Conservation (phyloP, 2,797 vertebrate species). For the Bovichtus diacanthus region DNA sequence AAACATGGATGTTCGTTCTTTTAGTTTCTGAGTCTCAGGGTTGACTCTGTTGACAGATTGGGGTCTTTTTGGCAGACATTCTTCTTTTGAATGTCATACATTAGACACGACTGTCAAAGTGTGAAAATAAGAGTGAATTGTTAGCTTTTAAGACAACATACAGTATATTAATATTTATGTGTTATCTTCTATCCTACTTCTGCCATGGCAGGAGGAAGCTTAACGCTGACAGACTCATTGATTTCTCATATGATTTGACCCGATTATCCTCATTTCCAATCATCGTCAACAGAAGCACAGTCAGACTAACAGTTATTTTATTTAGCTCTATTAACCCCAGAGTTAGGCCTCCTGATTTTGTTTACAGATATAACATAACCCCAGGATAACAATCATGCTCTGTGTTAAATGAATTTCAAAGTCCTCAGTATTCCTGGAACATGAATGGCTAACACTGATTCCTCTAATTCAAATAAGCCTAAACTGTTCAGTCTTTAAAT, state of each 20-base stretch:
- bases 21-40: neutral
- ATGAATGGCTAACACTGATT: neutral
- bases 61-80: neutral
- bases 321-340: neutral
- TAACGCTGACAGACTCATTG: neutral
- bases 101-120: neutral
- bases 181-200: neutral
- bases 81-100: neutral
- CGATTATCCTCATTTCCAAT: conserved; percentile 1
- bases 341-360: neutral
- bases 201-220: neutral
- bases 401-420: neutral
- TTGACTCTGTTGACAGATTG: neutral
- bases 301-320: neutral
- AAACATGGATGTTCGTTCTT: conserved; percentile 4
- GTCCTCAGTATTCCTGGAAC: neutral
- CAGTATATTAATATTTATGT: neutral
- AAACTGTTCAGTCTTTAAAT: neutral
- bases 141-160: neutral
- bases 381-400: neutral
- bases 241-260: conserved; percentile 28
- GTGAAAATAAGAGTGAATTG: neutral
- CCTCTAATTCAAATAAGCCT: neutral
- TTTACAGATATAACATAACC: neutral
- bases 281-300: neutral